Base-by-base conservation (phyloP, 2,113 vertebrate species). In the Catharus fuscescens region DNA sequence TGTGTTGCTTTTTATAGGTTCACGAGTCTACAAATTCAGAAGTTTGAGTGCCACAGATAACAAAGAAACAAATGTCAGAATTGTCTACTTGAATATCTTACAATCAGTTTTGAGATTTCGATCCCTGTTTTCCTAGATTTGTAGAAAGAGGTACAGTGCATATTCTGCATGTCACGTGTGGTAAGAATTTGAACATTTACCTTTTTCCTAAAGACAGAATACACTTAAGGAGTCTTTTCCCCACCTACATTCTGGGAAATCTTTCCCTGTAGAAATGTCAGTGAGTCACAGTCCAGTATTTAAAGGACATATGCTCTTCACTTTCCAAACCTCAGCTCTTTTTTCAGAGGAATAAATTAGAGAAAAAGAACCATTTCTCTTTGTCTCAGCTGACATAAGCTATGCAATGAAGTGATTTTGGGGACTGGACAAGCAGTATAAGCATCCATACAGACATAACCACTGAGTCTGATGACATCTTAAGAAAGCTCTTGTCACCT, bases 1-100 rank as follows among this genome's bases (percentile, higher is more conserved):
- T 1, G 0, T 54, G 12, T 5, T 65, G 29, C 1, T 70, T 80
- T 72, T 45, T 53, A 32, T 38, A 57, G 17, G 8, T 56, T 60
- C 0, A 0, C 0, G 2, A 67, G 17, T 60, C 50, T n/a, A 48
- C 26, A 65, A 54, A 69, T 62, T 80, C 59, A 50, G 18, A 88
- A 23, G 9, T 42, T 70, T 13, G 2, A 53, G 17, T 38, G 14
- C 10, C 64, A 70, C 31, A 73, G 16, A n/a, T 36, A 60, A 64
- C 45, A 52, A 12, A 56, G 36, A 45, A 76, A 14, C 4, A 69
- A 77, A 66, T 34, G 24, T 53, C 56, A 47, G 20, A 61, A 56
- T 14, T n/a, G 3, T 34, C 26, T 47, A 21, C 11, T 42, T 86
- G 52, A 42, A 52, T 44, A 67, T 38, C n/a, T 82, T 53, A 10